Evolutionary conservation across 2,888 invertebrate species (phyloP).

Genomic region (Carterocephalus palaemon): DNA sequence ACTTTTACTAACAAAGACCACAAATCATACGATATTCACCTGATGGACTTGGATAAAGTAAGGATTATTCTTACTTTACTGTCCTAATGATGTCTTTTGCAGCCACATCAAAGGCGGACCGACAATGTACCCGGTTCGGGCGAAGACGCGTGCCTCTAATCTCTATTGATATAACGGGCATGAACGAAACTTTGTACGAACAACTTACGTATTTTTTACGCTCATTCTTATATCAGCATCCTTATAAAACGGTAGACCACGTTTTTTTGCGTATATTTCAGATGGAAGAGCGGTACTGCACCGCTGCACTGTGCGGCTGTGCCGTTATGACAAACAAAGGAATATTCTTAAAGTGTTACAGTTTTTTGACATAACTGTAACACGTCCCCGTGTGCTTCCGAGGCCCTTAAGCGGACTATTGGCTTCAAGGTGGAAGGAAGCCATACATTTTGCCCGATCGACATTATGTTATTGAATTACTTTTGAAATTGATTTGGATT

Average conservation of each 20-base stretch:
- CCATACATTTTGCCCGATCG: conserved; percentile 70
- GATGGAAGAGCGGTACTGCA: conserved; percentile 61
- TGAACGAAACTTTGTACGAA: conserved; percentile 57
- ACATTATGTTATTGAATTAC: conserved; percentile 79
- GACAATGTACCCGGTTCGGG: conserved; percentile 58
- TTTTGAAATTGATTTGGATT: conserved; percentile 68
- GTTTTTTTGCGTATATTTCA: conserved; percentile 59
- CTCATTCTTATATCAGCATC: conserved; percentile 45
- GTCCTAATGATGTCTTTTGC: conserved; percentile 62
- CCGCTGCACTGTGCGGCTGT: no score
- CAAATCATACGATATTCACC: conserved; percentile 61
- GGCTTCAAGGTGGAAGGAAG: conserved; percentile 75
- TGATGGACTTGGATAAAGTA: conserved; percentile 40
- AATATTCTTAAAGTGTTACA: conserved; percentile 66
- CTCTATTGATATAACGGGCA: conserved; percentile 75
- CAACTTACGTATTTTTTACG: conserved; percentile 70
- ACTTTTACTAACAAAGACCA: no score
- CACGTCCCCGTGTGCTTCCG: conserved; percentile 51
- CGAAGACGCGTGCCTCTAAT: conserved; percentile 72
- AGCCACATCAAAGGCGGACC: conserved; percentile 68
- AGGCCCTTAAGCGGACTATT: conserved; percentile 40
- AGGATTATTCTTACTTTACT: conserved; percentile 34
- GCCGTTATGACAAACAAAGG: conserved; percentile 68
- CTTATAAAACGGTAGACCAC: conserved; percentile 68
- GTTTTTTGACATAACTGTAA: conserved; percentile 74